A percentile compares a stretch with the other conserved stretches of the same genome.
Conservation (phyloP, 2,797 vertebrate genomes). For the Parauchenoglanis punctatus region DNA sequence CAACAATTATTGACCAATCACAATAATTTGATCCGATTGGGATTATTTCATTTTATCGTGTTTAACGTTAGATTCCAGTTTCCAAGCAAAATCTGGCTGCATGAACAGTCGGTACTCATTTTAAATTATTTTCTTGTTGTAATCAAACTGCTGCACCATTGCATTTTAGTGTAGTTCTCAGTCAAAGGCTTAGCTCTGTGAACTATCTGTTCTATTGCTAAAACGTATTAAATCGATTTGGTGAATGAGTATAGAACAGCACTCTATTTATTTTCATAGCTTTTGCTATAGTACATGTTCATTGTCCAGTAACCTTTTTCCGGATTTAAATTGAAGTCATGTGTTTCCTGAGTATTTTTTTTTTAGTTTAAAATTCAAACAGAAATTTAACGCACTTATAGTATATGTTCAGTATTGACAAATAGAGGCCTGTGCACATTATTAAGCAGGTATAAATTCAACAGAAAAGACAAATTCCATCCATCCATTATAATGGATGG, state of each 20-base stretch:
- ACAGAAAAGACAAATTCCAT: not conserved
- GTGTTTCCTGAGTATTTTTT: not conserved
- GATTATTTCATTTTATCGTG: not conserved
- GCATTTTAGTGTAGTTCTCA: not conserved
- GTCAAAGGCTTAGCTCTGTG: not conserved
- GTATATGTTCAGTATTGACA: not conserved
- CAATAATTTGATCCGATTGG: not conserved
- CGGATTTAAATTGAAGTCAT: not conserved
- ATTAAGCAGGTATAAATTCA: not conserved
- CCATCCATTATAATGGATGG: too few relatives aligned
- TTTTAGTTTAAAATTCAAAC: not conserved
- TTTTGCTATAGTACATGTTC: not conserved
- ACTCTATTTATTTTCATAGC: not conserved
- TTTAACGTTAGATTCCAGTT: not conserved
- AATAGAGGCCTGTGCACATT: not conserved
- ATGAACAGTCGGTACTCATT: not conserved
- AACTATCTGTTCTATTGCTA: not conserved
- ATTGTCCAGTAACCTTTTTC: not conserved
- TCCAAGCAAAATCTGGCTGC: not conserved
- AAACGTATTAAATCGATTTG: not conserved
- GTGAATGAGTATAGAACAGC: not conserved
- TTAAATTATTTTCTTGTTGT: not conserved
- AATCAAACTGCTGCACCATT: not conserved
- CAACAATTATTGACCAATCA: not conserved
- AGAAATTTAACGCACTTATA: not conserved